A percentile compares a stretch with the other conserved stretches of the same genome.
Conservation (phyloP, 1,140 invertebrate genomes). For the Polypedilum vanderplanki region DNA sequence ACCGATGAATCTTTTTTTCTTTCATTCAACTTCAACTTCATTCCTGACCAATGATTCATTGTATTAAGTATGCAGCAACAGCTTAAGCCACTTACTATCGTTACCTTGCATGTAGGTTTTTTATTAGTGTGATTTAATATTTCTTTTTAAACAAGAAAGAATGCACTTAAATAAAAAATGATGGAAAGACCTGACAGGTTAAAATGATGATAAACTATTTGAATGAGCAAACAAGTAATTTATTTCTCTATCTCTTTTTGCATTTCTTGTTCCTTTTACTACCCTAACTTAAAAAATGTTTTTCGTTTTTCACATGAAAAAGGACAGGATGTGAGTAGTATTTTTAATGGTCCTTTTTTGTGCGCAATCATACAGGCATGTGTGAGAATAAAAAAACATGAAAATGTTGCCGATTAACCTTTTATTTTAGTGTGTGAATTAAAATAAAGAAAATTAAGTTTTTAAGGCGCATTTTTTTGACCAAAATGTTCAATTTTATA, state of each 20-base stretch:
- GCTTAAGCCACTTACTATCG: too few species aligned
- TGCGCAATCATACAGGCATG: too few species aligned
- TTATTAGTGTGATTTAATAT: too few species aligned
- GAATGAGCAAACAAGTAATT: background rate
- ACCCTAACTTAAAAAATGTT: background rate
- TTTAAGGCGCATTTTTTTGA: too few species aligned
- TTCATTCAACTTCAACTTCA: background rate
- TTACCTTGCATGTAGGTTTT: too few species aligned
- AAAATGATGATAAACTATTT: background rate
- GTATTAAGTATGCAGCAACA: too few species aligned
- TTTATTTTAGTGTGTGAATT: too few species aligned
- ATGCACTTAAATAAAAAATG: background rate
- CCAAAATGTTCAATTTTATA: too few species aligned
- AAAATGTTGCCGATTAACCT: too few species aligned
- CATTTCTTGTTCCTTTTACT: background rate
- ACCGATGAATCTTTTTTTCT: background rate
- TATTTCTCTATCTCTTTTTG: background rate
- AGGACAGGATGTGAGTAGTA: background rate
- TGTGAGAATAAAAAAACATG: too few species aligned
- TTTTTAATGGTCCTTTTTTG: too few species aligned
- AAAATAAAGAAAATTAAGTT: too few species aligned
- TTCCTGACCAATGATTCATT: background rate
- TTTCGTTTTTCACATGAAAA: background rate
- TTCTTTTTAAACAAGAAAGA: background rate
- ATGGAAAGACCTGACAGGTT: background rate